Conservation (phyloP, 2,888 invertebrate genomes). For the Erebia aethiops region DNA sequence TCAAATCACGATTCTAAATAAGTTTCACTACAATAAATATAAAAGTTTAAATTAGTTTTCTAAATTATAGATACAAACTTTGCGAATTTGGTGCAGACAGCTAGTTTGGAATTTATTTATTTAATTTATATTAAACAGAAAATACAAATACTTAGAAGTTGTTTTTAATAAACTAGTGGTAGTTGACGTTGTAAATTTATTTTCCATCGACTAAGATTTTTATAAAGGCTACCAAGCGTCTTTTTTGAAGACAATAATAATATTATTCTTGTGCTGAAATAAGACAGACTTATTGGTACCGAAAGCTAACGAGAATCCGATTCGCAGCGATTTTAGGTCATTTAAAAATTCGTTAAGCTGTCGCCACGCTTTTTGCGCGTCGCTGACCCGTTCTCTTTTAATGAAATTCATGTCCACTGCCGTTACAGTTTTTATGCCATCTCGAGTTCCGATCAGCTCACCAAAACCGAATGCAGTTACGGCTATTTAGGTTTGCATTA, state of each 20-base stretch:
- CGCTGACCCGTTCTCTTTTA: constrained; percentile 38
- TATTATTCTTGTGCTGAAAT: neutral
- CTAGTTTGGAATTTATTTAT: no score
- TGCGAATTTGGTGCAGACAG: no score
- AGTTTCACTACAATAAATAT: no score
- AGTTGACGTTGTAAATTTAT: no score
- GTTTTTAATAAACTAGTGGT: no score
- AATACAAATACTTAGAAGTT: no score
- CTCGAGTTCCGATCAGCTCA: neutral
- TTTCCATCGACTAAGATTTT: no score
- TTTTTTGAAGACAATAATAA: neutral
- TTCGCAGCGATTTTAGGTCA: constrained; percentile 16
- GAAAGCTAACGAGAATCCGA: constrained; percentile 16
- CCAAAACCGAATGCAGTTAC: neutral
- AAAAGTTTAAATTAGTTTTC: no score
- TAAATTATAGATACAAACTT: no score
- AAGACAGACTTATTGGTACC: neutral
- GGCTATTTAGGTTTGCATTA: neutral
- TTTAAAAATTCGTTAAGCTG: constrained; percentile 25
- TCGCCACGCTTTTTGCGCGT: constrained; percentile 35
- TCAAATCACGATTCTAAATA: no score
- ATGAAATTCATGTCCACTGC: constrained; percentile 41
- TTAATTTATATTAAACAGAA: no score
- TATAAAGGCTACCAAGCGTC: no score
- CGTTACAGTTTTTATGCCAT: constrained; percentile 14